phyloP scores from a whole-genome alignment of 1,140 invertebrate species.

The Rhopalosiphum padi region DNA sequence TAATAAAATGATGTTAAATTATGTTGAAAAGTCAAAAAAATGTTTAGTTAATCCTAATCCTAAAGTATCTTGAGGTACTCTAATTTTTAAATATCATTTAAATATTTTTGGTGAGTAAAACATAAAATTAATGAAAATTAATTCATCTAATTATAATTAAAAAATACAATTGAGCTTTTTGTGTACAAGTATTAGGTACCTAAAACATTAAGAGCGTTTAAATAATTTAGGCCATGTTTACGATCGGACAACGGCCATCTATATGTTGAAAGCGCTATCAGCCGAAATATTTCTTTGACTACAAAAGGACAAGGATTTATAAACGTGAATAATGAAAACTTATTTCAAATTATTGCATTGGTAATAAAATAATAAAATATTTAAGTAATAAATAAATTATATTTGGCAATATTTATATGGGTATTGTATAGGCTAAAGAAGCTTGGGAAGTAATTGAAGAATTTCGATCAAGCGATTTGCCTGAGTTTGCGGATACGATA shows the following conservation, averaged over 20 bases:
- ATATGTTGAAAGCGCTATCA: constrained; percentile 69
- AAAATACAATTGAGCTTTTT: not conserved
- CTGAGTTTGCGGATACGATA: constrained; percentile 8
- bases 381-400: not conserved
- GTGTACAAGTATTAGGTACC: not conserved
- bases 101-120: not conserved
- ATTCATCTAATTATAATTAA: not conserved
- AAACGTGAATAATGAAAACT: constrained; percentile 69
- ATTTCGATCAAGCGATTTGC: constrained; percentile 20
- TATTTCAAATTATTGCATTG: constrained; percentile 65
- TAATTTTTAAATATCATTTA: too few species aligned
- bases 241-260: constrained; percentile 71
- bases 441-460: constrained; percentile 57
- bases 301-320: constrained; percentile 70
- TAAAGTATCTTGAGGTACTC: too few species aligned
- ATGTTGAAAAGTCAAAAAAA: too few species aligned
- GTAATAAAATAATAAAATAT: constrained; percentile 62
- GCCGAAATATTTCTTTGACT: constrained; percentile 72
- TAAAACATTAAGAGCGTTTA: not conserved
- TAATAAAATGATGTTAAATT: too few species aligned
- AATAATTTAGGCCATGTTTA: constrained; percentile 68
- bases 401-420: not conserved
- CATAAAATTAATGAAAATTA: not conserved
- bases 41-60: too few species aligned
- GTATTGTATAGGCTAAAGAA: constrained; percentile 60